Evolutionary conservation across 2,888 invertebrate species (phyloP), one percentile per base, ranked within the genome.

Genomic region (Lasius fuliginosus): DNA sequence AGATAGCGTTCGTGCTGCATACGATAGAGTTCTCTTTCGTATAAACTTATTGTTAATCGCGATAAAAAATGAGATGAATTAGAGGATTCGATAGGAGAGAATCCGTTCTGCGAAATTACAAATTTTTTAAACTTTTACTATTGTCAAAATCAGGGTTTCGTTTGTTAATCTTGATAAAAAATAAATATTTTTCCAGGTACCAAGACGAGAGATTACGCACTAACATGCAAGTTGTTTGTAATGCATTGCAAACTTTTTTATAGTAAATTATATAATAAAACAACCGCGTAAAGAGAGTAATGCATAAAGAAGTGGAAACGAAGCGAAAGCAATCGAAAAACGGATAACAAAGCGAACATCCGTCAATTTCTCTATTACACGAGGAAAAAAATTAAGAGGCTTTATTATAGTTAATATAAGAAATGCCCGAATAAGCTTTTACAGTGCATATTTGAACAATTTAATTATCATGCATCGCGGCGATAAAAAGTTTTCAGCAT

Each of bases 1-100:
- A 46, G 79, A 0, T 71, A 46, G 46, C 15, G 42, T 46, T 79
- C 79, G 33, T 46, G 15, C 79, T 79, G 5, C n/a, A 6, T 15
- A 12, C 1, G 33, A 12, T 27, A 36, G 4, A 36, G 1, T 15
- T 53, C 0, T 0, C 27, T 30, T 58, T 23, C 18, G 1, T 1
- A 64, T n/a, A 68, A 67, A 23, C 18, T 27, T 40, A 56, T 36
- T 67, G 36, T 27, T 30, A 30, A 62, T 42, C 23, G 49, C 9
- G 9, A 56, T 5, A 23, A 36, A 56, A 23, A 56, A 49, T n/a
- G 6, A n/a, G 2, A n/a, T 8, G 8, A 49, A 49, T 33, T 33
- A 6, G 5, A 33, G 30, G 30, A 33, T 33, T 33, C 30, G 30
- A 33, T 1, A 33, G 30, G 30, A 23, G 23, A 0, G 23, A 23